These are phyloP conservation scores for Gallinago nigripennis DNA, from an alignment of 2,797 vertebrate species.

Conservation along the genomic window DNA sequence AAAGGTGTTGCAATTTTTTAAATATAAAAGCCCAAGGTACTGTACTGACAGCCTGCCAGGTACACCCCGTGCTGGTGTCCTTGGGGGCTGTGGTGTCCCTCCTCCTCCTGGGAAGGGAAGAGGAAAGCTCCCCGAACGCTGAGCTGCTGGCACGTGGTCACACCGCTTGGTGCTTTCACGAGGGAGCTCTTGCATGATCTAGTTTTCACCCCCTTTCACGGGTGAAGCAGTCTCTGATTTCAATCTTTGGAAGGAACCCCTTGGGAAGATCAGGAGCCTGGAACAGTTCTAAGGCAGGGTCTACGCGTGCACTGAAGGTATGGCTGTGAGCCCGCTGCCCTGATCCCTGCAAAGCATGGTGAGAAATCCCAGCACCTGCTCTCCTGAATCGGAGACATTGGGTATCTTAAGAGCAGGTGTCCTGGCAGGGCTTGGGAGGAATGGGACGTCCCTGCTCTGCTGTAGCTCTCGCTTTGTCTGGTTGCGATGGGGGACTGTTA, in stretches of 20 bases:
- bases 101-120: neutral
- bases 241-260: neutral
- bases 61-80: fast-evolving
- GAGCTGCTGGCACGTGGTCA: neutral
- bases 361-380: neutral
- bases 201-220: neutral
- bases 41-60: fast-evolving
- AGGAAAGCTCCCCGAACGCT: fast-evolving
- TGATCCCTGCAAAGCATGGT: fast-evolving
- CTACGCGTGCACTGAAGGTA: neutral
- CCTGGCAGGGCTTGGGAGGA: neutral
- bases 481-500: neutral
- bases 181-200: neutral
- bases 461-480: neutral
- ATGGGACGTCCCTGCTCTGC: neutral
- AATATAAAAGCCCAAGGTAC: neutral
- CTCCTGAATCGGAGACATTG: neutral
- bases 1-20: neutral
- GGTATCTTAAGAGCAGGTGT: neutral
- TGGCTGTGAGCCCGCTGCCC: neutral
- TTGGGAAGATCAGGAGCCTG: neutral
- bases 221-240: neutral
- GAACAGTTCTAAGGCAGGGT: neutral
- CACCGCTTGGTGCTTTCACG: fast-evolving
- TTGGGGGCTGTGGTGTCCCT: neutral